Percentiles rank a stretch among this genome's conserved stretches.
phyloP scores from a whole-genome alignment of 2,113 vertebrate genomes.

The Psilopsiagon aurifrons region DNA sequence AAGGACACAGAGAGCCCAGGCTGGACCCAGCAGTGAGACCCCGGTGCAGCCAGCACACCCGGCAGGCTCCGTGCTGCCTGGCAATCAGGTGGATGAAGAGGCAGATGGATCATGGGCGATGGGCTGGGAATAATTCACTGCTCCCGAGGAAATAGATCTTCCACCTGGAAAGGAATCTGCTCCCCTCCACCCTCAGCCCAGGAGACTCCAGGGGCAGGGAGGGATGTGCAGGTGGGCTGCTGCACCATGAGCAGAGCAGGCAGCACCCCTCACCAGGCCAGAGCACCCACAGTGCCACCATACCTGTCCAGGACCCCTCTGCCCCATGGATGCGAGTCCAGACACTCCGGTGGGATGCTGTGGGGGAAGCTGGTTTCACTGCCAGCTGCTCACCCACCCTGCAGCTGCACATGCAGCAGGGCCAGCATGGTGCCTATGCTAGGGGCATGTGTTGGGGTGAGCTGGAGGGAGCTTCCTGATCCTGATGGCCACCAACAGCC shows the following conservation, averaged over 20 bases:
- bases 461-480: neutral
- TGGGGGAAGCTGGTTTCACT: neutral
- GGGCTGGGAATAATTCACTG: conserved; percentile 29
- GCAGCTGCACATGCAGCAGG: neutral
- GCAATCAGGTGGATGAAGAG: neutral
- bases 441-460: accelerated
- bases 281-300: accelerated
- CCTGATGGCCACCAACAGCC: neutral
- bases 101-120: neutral
- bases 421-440: accelerated
- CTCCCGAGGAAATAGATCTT: conserved; percentile 10
- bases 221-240: neutral
- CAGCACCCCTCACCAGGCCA: neutral
- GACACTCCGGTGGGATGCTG: neutral
- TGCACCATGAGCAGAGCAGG: neutral
- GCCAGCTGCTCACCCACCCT: neutral
- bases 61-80: neutral
- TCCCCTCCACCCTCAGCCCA: neutral
- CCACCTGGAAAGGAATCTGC: conserved; percentile 58
- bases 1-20: neutral
- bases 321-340: accelerated
- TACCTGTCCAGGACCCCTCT: neutral
- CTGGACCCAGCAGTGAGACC: neutral
- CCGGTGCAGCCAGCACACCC: neutral
- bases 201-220: conserved; percentile 12